Conservation (phyloP, 2,888 invertebrate species). For the Lypha dubia region DNA sequence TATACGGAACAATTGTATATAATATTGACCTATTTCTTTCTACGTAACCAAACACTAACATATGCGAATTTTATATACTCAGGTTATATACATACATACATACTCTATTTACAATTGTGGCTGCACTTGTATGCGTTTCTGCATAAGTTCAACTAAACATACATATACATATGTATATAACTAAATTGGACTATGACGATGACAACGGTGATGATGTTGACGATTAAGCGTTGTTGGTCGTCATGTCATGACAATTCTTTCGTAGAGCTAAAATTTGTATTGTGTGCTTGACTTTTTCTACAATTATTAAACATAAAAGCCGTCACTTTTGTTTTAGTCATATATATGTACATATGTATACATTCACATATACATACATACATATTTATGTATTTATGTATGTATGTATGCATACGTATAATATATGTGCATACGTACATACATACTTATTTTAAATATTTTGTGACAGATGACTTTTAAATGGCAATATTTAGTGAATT, state of each 20-base stretch:
- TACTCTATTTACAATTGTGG: background rate
- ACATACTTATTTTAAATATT: too few relatives aligned
- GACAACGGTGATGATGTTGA: background rate
- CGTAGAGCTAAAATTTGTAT: background rate
- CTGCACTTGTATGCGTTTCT: background rate
- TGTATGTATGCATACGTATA: too few relatives aligned
- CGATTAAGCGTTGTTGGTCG: background rate
- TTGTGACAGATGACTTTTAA: too few relatives aligned
- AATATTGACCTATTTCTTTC: slow-evolving; percentile 57
- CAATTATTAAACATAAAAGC: background rate
- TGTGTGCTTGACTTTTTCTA: background rate
- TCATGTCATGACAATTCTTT: slow-evolving; percentile 1
- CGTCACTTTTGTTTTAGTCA: background rate
- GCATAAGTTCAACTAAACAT: too few relatives aligned
- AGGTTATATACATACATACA: slow-evolving; percentile 10
- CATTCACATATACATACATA: too few relatives aligned
- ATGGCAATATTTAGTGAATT: too few relatives aligned
- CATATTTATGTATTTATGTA: too few relatives aligned
- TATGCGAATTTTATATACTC: background rate
- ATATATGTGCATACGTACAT: too few relatives aligned
- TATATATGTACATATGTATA: too few relatives aligned
- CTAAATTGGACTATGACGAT: background rate
- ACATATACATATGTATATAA: background rate
- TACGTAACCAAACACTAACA: background rate
- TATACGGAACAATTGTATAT: slow-evolving; percentile 29